Evolutionary conservation across 1,140 invertebrate species (phyloP).

Genomic region (Drosophila hydei): DNA sequence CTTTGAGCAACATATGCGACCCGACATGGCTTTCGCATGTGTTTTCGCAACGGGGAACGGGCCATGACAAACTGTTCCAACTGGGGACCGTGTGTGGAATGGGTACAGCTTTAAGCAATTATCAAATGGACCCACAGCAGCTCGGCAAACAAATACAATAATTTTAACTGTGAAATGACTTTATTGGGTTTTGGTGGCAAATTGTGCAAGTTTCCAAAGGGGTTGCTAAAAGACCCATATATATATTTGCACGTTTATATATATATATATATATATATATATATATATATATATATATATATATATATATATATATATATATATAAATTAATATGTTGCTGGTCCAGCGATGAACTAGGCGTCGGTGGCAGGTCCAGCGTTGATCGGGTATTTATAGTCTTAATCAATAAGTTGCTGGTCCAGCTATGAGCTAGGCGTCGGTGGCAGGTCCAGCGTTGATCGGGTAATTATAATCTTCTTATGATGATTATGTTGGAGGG

Average conservation of each 20-base stretch:
- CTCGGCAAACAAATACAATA: constrained; percentile 35
- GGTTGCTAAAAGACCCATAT: constrained; percentile 10
- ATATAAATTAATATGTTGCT: too few relatives aligned
- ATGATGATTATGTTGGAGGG: too few relatives aligned
- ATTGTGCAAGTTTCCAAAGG: constrained; percentile 24
- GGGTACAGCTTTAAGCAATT: constrained; percentile 65
- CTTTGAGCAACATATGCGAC: constrained; percentile 77
- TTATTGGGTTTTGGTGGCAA: constrained; percentile 64
- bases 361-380: too few relatives aligned
- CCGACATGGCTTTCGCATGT: constrained; percentile 65
- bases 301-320: too few relatives aligned
- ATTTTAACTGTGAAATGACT: constrained; percentile 72
- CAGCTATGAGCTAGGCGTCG: too few relatives aligned
- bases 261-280: too few relatives aligned
- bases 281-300: too few relatives aligned
- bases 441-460: too few relatives aligned
- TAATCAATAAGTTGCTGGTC: too few relatives aligned
- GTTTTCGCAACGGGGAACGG: constrained; percentile 28
- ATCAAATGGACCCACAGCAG: constrained; percentile 65
- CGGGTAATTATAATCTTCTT: too few relatives aligned
- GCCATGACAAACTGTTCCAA: constrained; percentile 54
- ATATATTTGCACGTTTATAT: not conserved
- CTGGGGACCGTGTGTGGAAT: constrained; percentile 9
- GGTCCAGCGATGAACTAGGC: too few relatives aligned
- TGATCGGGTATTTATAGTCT: too few relatives aligned